Conservation (phyloP, 2,888 invertebrate genomes). For the Aporophyla nigra region DNA sequence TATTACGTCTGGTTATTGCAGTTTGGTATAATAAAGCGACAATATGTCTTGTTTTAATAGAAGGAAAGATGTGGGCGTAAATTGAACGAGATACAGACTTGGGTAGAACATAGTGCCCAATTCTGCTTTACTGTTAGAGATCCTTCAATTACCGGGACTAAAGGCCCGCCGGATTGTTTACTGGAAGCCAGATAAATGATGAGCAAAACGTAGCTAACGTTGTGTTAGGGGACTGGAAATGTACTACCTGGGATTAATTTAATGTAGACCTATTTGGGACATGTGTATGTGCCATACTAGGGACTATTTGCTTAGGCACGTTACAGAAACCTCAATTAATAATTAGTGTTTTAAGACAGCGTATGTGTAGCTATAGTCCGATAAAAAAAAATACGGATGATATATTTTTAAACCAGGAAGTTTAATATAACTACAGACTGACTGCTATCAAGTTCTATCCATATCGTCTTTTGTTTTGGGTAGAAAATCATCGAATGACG, state of each 20-base stretch:
- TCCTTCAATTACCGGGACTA: constrained; percentile 50
- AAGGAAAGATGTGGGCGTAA: constrained; percentile 44
- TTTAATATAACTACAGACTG: too few species aligned
- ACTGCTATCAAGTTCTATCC: too few species aligned
- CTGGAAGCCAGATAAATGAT: constrained; percentile 53
- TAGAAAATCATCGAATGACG: too few species aligned
- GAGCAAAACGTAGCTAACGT: constrained; percentile 37
- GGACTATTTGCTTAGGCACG: neutral
- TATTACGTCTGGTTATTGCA: constrained; percentile 66
- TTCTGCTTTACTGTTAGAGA: constrained; percentile 49
- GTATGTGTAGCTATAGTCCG: too few species aligned
- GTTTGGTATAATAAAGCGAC: constrained; percentile 60
- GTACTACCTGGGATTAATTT: constrained; percentile 41
- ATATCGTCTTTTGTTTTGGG: too few species aligned
- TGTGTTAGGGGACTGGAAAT: constrained; percentile 38
- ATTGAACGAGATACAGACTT: constrained; percentile 57
- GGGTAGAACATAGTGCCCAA: constrained; percentile 45
- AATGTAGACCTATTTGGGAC: constrained; percentile 43
- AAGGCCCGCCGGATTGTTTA: constrained; percentile 46
- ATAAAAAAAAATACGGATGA: too few species aligned
- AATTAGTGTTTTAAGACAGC: neutral
- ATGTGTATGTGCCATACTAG: constrained; percentile 4
- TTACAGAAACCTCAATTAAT: neutral
- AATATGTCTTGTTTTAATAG: constrained; percentile 57
- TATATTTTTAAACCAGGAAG: too few species aligned